These are phyloP conservation scores for Steinernema hermaphroditum DNA, from an alignment of 2,888 invertebrate species.

Conservation along the genomic window DNA sequence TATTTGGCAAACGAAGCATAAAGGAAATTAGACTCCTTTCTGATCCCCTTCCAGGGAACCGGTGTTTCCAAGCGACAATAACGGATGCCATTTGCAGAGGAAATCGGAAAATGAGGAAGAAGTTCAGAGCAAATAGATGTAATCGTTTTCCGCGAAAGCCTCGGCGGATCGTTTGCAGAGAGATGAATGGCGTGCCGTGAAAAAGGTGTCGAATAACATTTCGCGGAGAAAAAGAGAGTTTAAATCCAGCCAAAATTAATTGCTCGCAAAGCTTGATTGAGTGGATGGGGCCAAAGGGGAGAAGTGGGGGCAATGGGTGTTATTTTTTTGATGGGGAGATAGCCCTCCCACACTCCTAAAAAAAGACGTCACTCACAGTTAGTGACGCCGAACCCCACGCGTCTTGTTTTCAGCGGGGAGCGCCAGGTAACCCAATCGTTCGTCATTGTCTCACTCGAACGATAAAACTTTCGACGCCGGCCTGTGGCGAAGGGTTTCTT, in stretches of 20 bases:
- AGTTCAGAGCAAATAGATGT: not conserved
- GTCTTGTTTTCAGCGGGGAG: not conserved
- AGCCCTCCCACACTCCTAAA: not conserved
- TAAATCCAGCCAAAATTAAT: not conserved
- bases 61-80: too few species aligned
- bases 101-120: not conserved
- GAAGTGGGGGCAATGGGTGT: too few species aligned
- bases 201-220: slow-evolving; percentile 15
- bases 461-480: slow-evolving; percentile 1
- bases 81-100: too few species aligned
- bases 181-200: slow-evolving; percentile 1
- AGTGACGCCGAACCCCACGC: slow-evolving; percentile 1
- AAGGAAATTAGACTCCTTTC: too few species aligned
- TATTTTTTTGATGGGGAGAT: too few species aligned
- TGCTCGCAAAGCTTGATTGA: not conserved
- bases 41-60: too few species aligned
- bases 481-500: not conserved
- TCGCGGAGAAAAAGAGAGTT: not conserved
- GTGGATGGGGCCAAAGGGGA: too few species aligned
- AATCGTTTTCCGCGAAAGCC: not conserved
- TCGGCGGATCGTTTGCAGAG: not conserved
- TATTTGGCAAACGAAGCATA: too few species aligned
- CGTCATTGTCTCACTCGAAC: not conserved
- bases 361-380: not conserved
- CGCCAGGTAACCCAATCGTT: not conserved